Percentiles rank a stretch among this genome's conserved stretches.
Conservation (phyloP, 92 coral and sea anemone genomes). For the Scolanthus callimorphus region DNA sequence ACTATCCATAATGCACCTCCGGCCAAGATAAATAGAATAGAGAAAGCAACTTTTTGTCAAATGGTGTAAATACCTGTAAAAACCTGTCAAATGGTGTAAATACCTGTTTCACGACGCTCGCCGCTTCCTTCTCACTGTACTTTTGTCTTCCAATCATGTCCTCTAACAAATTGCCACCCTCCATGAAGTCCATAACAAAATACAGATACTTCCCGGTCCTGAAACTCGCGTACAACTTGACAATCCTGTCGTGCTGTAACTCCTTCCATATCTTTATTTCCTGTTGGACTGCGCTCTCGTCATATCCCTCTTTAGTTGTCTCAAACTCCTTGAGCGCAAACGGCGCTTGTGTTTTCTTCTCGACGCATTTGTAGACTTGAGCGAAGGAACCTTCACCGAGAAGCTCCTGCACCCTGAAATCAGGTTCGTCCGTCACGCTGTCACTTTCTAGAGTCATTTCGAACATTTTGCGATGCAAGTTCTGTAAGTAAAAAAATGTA, state of each 20-base stretch:
- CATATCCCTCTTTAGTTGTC: conserved; percentile 46
- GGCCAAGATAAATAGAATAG: not conserved
- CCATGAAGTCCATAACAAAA: conserved; percentile 70
- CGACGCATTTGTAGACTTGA: conserved; percentile 66
- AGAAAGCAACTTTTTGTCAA: not conserved
- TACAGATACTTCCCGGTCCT: conserved; percentile 39
- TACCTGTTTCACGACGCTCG: conserved; percentile 49
- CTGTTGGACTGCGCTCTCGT: conserved; percentile 41
- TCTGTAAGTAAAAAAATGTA: no score
- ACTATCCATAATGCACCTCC: no score
- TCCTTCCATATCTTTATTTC: conserved; percentile 84
- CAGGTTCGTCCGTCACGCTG: conserved; percentile 9
- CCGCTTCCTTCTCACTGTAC: conserved; percentile 64
- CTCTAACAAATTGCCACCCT: conserved; percentile 62
- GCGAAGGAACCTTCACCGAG: conserved; percentile 82
- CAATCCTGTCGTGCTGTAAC: conserved; percentile 72
- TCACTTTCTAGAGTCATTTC: not conserved
- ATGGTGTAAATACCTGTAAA: not conserved
- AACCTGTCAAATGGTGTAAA: no score
- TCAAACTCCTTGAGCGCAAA: conserved; percentile 77
- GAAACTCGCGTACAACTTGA: conserved; percentile 68
- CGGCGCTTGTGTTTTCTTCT: conserved; percentile 41
- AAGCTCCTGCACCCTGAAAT: conserved; percentile 55
- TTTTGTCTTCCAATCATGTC: conserved; percentile 53
- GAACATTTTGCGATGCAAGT: not conserved